Base-by-base conservation (phyloP, 2,888 invertebrate genomes). In the Orthonevra nobilis region DNA sequence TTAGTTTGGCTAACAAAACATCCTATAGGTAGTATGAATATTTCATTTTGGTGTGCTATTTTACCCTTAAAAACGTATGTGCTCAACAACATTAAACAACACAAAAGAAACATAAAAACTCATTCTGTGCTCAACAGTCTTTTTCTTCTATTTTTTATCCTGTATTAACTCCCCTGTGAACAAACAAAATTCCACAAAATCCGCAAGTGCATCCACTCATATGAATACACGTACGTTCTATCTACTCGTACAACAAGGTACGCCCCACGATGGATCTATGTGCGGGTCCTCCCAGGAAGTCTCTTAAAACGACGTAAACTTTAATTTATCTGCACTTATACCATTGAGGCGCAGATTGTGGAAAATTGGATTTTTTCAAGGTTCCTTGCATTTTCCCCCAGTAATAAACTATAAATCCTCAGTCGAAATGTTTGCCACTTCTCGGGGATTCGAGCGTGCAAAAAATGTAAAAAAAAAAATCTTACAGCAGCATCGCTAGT, bases 361-460 rank as follows among this genome's bases (percentile, higher is more conserved):
- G 79, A 73, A 79, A 79, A 79, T 79, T 73, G 73, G 56, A 79
- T 73, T 73, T 70, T 66, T 68, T 32, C 54, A 68, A 72, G 52
- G 54, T 23, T 60, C 34, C 12, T 12, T 36, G 40, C 69, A 52
- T 77, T 72, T 58, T 4, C 10, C 38, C 46, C 19, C 12, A 30
- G 38, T 56, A 73, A 79, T 56, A 73, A 79, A 68, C 73, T 68
- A 61, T 66, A 79, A 73, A 73, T 66, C 34, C 32, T 42, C 23
- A 1, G 12, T 46, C 44, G 30, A 56, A 61, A 66, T 73, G 28
- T 50, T 42, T 42, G 9, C 30, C 14, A 34, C 14, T 23, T 32
- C 46, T 32, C n/a, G 10, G 19, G 12, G 28, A 30, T 40, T 40
- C 15, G 46, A 26, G 7, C 9, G 14, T 26, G 10, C 0, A n/a